These are phyloP conservation scores for Muschampia staudingeri DNA, from an alignment of 2,888 invertebrate species.

Conservation along the genomic window DNA sequence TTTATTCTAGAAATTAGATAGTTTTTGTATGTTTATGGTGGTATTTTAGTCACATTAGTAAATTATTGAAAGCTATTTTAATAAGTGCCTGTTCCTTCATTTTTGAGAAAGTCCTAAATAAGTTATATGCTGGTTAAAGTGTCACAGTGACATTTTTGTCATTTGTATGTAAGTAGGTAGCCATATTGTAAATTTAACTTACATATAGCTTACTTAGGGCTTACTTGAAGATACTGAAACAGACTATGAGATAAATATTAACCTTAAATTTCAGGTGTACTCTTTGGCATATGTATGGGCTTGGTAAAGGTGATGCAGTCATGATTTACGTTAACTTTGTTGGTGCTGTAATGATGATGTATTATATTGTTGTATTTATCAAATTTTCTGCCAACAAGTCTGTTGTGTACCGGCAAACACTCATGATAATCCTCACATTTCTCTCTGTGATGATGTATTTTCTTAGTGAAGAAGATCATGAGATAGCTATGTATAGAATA, in stretches of 20 bases:
- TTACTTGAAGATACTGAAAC: too few species aligned
- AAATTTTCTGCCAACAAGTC: constrained; percentile 94
- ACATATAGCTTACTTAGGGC: too few species aligned
- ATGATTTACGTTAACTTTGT: constrained; percentile 95
- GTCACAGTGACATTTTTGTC: too few species aligned
- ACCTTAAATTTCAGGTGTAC: constrained; percentile 91
- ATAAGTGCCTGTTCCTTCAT: too few species aligned
- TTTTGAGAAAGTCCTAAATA: too few species aligned
- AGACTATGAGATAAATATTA: neutral
- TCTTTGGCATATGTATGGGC: constrained; percentile 96
- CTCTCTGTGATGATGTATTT: constrained; percentile 91
- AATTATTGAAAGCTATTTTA: too few species aligned
- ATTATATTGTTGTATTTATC: constrained; percentile 94
- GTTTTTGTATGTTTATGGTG: too few species aligned
- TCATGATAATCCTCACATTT: constrained; percentile 89
- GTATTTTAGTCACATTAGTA: too few species aligned
- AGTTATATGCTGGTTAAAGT: too few species aligned
- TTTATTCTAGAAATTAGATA: too few species aligned
- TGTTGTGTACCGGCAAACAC: constrained; percentile 92
- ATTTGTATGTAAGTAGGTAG: too few species aligned
- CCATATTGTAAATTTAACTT: too few species aligned
- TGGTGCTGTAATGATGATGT: constrained; percentile 93
- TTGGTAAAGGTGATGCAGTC: constrained; percentile 93
- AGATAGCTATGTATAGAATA: constrained; percentile 91
- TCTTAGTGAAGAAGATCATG: constrained; percentile 88